These are phyloP conservation scores for Raphicerus campestris DNA, from an alignment of 2,113 vertebrate species.

Conservation along the genomic window DNA sequence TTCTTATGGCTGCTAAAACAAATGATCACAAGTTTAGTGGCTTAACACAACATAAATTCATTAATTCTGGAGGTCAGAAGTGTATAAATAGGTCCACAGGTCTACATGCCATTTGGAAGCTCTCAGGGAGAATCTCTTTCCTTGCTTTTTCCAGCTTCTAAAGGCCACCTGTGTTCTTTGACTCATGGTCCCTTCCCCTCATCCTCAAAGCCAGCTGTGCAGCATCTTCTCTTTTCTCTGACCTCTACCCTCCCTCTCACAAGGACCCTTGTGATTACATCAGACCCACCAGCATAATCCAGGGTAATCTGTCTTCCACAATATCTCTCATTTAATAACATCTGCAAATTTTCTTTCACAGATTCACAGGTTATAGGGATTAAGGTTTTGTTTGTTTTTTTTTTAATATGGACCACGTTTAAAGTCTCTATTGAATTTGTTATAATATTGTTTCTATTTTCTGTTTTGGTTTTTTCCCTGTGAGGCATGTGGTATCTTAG, in stretches of 20 bases:
- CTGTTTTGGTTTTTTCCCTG: neutral
- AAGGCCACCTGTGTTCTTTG: neutral
- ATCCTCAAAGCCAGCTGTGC: neutral
- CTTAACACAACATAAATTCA: neutral
- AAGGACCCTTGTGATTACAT: neutral
- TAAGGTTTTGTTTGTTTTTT: neutral
- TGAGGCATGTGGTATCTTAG: neutral
- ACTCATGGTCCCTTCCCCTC: neutral
- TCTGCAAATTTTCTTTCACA: neutral
- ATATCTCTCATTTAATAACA: neutral
- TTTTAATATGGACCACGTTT: neutral
- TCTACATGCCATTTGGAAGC: neutral
- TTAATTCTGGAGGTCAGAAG: neutral
- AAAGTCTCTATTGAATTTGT: neutral
- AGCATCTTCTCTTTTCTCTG: neutral
- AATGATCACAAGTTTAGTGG: neutral
- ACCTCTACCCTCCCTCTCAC: neutral
- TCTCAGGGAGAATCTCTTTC: neutral
- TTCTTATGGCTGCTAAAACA: neutral
- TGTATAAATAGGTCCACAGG: neutral
- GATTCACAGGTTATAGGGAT: neutral
- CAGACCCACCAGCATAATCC: neutral
- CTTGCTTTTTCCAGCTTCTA: neutral
- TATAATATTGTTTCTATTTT: neutral
- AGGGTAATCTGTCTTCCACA: neutral